These are phyloP conservation scores for Ruditapes philippinarum DNA, from an alignment of 1,140 invertebrate genomes.

Conservation along the genomic window DNA sequence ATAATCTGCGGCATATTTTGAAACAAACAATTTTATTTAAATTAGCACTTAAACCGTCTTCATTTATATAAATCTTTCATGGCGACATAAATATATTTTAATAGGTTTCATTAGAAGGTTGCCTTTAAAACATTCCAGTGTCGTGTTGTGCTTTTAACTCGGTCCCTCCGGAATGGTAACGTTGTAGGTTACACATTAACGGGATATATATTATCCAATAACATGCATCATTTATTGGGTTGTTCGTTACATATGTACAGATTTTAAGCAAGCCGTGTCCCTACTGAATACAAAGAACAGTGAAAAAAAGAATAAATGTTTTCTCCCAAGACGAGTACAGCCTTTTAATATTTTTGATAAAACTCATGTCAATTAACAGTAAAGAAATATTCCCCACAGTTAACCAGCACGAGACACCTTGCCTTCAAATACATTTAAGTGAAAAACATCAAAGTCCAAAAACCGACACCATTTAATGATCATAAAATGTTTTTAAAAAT, in stretches of 20 bases:
- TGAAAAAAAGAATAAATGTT: not conserved
- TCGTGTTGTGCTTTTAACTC: not conserved
- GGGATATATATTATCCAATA: not conserved
- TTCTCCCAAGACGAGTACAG: slow-evolving; percentile 9
- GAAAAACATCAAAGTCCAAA: slow-evolving; percentile 35
- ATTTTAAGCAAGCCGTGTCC: not conserved
- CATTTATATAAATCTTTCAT: not conserved
- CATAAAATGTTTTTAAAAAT: not conserved
- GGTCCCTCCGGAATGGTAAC: not conserved
- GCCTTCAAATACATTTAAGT: slow-evolving; percentile 11
- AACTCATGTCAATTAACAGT: not conserved
- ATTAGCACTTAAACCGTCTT: not conserved
- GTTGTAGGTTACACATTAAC: not conserved
- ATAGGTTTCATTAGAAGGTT: not conserved
- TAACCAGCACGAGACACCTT: not conserved
- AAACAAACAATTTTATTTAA: no score
- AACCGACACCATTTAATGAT: slow-evolving; percentile 22
- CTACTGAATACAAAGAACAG: not conserved
- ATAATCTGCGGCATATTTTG: no score
- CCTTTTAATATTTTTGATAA: slow-evolving; percentile 18
- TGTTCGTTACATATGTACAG: slow-evolving; percentile 17
- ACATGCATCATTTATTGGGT: slow-evolving; percentile 13
- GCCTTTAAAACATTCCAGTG: not conserved
- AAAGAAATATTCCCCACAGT: not conserved
- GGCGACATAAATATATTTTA: not conserved